Evolutionary conservation across 2,888 invertebrate species (phyloP), one percentile per base, ranked within the genome.

Genomic region (Tineola bisselliella): DNA sequence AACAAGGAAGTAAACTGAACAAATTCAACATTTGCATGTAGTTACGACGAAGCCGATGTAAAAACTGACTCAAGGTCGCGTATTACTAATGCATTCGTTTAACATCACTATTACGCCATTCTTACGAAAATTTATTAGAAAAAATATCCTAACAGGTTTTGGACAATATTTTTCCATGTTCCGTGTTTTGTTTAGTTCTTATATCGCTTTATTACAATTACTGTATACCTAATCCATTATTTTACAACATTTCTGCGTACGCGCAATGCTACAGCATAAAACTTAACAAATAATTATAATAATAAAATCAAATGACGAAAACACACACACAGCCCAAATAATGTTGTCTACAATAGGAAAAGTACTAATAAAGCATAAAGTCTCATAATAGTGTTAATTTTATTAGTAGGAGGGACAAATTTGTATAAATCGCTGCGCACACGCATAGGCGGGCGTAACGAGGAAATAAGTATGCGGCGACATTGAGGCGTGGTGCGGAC

Each of bases 391-490:
- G 48, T 48, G 48, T 17, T 48, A 48, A 48, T 48, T 48, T 48
- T 48, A 48, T 48, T 48, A 17, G 48, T 48, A 17, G 48, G 48
- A 48, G 48, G n/a, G 13, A 54, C 18, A 25, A 13, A 54, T 54
- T 25, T 54, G 25, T 54, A 25, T 54, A 54, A 54, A 54, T 13
- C 54, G 33, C 33, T 31, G 31, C 17, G 33, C 30, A 17, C 19
- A 59, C 59, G 59, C 60, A 30, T 48, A 48, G 60, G 52, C 61
- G 56, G 59, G 44, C 33, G 59, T 64, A 69, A 71, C 66, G 72
- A 83, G 83, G 83, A 84, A 84, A 79, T 77, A 71, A 67, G 73
- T 71, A 66, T 72, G 68, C 68, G 60, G 13, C 60, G 77, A 74
- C 79, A 81, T 81, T 77, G 81, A 64, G 78, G 73, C 68, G 66